phyloP scores from a whole-genome alignment of 2,888 invertebrate genomes.

The Zygaena filipendulae region DNA sequence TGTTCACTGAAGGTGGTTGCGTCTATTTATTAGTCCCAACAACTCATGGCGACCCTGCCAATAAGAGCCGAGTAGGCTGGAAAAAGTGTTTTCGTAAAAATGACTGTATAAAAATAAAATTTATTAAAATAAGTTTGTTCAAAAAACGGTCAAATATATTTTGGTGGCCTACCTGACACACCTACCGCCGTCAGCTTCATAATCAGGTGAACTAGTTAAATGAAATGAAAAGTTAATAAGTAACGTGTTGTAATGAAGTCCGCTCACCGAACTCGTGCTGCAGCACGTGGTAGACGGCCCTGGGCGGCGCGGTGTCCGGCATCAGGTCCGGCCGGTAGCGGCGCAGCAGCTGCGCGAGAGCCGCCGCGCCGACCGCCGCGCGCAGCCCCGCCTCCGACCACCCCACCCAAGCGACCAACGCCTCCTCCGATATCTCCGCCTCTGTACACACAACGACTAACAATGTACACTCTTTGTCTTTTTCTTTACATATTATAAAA shows the following conservation, averaged over 20 bases:
- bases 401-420: conserved; percentile 81
- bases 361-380: conserved; percentile 45
- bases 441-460: too few species aligned
- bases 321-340: conserved; percentile 93
- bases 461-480: too few species aligned
- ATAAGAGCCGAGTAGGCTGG: too few species aligned
- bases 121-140: too few species aligned
- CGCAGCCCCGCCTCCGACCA: conserved; percentile 31
- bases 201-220: not conserved
- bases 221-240: not conserved
- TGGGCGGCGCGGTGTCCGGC: conserved; percentile 80
- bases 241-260: too few species aligned
- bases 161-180: not conserved
- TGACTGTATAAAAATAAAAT: not conserved
- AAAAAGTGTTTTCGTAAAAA: too few species aligned
- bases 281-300: conserved; percentile 86
- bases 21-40: too few species aligned
- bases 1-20: too few species aligned
- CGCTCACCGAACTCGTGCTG: conserved; percentile 82
- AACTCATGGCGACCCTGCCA: too few species aligned
- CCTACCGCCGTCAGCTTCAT: not conserved
- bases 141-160: too few species aligned
- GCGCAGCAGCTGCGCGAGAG: conserved; percentile 79
- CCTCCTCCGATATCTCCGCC: conserved; percentile 77
- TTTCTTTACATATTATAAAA: too few species aligned